A percentile compares a stretch with the other conserved stretches of the same genome.
phyloP scores from a whole-genome alignment of 2,888 invertebrate genomes.

The Apotomis capreana region DNA sequence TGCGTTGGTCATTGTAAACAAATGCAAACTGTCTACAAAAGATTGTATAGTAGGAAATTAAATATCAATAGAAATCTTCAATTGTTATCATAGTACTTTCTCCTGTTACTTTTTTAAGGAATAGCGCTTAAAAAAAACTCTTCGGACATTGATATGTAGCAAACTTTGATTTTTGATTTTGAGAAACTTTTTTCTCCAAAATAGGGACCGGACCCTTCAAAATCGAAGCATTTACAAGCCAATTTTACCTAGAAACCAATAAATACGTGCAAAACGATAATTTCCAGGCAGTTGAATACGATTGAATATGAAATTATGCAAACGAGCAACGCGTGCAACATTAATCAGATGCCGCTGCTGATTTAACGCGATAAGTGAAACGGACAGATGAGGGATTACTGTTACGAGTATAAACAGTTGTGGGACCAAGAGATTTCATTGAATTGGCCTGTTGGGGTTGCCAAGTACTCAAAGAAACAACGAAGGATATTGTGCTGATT shows the following conservation, averaged over 20 bases:
- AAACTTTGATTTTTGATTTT: too few species aligned
- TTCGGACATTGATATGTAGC: too few species aligned
- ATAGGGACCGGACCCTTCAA: neutral
- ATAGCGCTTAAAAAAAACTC: too few species aligned
- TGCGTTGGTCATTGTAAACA: too few species aligned
- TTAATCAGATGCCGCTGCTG: conserved; percentile 30
- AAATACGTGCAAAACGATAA: conserved; percentile 1
- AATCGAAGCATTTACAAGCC: neutral
- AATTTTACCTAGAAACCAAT: neutral
- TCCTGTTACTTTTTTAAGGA: too few species aligned
- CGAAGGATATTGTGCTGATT: too few species aligned
- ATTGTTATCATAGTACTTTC: too few species aligned
- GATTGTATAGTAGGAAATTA: too few species aligned
- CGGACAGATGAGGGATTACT: conserved; percentile 4
- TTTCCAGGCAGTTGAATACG: conserved; percentile 28
- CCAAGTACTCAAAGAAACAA: too few species aligned
- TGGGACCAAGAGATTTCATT: neutral
- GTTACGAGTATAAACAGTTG: neutral
- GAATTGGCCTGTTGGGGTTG: neutral
- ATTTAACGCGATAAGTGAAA: conserved; percentile 13
- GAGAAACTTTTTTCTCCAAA: too few species aligned
- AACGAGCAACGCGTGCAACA: conserved; percentile 33
- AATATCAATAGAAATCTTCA: too few species aligned
- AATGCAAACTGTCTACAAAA: too few species aligned
- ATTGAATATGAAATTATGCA: conserved; percentile 38